A percentile compares a stretch with the other conserved stretches of the same genome.
phyloP scores from a whole-genome alignment of 2,113 vertebrate species.

The Rhinolophus ferrumequinum region DNA sequence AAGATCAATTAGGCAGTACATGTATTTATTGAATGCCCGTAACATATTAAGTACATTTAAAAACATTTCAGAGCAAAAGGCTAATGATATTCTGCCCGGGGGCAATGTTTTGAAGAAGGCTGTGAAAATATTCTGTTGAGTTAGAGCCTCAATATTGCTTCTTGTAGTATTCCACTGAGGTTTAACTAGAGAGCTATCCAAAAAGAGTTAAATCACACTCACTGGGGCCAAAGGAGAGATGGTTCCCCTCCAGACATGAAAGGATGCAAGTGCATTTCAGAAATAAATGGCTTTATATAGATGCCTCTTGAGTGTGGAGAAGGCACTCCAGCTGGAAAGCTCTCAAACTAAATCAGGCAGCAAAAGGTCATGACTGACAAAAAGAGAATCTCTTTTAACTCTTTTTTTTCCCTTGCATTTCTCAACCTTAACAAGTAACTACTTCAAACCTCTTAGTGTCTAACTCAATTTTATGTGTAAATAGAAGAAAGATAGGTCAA shows the following conservation, averaged over 20 bases:
- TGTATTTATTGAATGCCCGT: background rate
- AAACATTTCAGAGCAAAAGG: background rate
- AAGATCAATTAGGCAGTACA: background rate
- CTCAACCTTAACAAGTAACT: constrained; percentile 46
- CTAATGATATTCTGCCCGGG: background rate
- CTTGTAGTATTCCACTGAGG: background rate
- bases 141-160: constrained; percentile 14
- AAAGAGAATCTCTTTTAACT: constrained; percentile 4
- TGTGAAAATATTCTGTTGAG: constrained; percentile 46
- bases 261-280: background rate
- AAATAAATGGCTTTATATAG: constrained; percentile 60
- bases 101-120: constrained; percentile 19
- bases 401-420: background rate
- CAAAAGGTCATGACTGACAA: constrained; percentile 50
- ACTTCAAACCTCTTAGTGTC: constrained; percentile 57
- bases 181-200: constrained; percentile 52
- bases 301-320: constrained; percentile 39
- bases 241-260: background rate
- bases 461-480: constrained; percentile 58
- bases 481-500: constrained; percentile 20
- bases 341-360: constrained; percentile 62
- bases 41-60: background rate
- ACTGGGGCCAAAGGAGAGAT: background rate
- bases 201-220: constrained; percentile 59
- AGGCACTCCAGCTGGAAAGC: constrained; percentile 57